Evolutionary conservation across 2,797 vertebrate genomes (phyloP).

Genomic region (Gymnothorax javanicus): DNA sequence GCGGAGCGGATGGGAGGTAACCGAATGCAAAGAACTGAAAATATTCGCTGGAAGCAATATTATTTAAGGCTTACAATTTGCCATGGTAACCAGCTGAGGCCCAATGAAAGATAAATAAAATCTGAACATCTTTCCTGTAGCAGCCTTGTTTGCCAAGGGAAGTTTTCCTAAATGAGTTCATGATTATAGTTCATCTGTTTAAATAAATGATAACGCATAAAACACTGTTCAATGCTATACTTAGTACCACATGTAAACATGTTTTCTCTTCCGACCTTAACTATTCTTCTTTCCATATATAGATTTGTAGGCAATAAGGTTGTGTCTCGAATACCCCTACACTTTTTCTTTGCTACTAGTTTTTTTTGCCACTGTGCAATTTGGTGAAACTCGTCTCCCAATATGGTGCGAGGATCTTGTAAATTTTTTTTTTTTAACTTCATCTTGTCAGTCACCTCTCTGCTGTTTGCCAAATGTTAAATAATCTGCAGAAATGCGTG

Average conservation of each 20-base stretch:
- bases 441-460: conserved; percentile 69
- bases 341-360: conserved; percentile 30
- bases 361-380: conserved; percentile 32
- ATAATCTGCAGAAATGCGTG: conserved; percentile 58
- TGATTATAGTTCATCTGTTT: conserved; percentile 2
- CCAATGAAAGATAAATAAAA: conserved; percentile 27
- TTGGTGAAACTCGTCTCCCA: not conserved
- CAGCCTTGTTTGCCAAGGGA: conserved; percentile 28
- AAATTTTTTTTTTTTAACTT: conserved; percentile 63
- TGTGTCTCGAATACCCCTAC: conserved; percentile 31
- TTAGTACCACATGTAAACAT: conserved; percentile 9
- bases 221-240: not conserved
- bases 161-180: conserved; percentile 39
- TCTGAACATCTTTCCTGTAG: not conserved
- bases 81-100: not conserved
- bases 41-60: not conserved
- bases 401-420: conserved; percentile 65
- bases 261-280: not conserved
- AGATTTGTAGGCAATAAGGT: conserved; percentile 28
- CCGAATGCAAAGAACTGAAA: not conserved
- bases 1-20: conserved; percentile 2
- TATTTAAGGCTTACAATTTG: not conserved
- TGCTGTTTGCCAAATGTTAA: conserved; percentile 76
- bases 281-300: not conserved
- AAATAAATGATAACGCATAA: conserved; percentile 11